Percentiles rank a stretch among this genome's conserved stretches.
phyloP scores from a whole-genome alignment of 2,888 invertebrate genomes.

The Hipparchia semele region DNA sequence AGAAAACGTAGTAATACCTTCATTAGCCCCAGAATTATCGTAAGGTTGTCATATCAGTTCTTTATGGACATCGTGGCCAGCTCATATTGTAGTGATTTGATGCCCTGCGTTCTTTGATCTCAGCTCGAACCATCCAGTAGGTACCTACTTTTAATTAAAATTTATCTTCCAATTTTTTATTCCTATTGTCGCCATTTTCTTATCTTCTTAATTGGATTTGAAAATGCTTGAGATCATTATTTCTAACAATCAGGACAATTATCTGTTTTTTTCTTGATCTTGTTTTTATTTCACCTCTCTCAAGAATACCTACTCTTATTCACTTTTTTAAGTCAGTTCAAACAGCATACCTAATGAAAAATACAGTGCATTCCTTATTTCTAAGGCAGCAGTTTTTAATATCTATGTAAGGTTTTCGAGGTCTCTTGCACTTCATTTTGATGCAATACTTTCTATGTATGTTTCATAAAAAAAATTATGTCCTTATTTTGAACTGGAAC shows the following conservation, averaged over 20 bases:
- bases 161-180: slow-evolving; percentile 30
- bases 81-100: slow-evolving; percentile 35
- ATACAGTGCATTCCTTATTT: background rate
- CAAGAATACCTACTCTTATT: background rate
- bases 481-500: too few relatives aligned
- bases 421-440: too few relatives aligned
- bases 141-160: slow-evolving; percentile 25
- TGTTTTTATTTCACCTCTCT: slow-evolving; percentile 4
- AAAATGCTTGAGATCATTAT: slow-evolving; percentile 39
- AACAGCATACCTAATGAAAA: background rate
- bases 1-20: slow-evolving; percentile 43
- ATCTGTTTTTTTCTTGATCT: slow-evolving; percentile 18
- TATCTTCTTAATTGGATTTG: slow-evolving; percentile 46
- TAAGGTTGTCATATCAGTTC: slow-evolving; percentile 52
- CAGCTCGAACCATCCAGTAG: slow-evolving; percentile 2
- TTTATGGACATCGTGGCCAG: slow-evolving; percentile 49
- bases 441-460: too few relatives aligned
- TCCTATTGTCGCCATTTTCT: slow-evolving; percentile 30
- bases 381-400: too few relatives aligned
- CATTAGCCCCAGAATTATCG: slow-evolving; percentile 38
- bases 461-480: too few relatives aligned
- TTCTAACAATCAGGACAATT: slow-evolving; percentile 31
- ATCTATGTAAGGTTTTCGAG: too few relatives aligned
- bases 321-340: background rate
- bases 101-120: slow-evolving; percentile 47